Evolutionary conservation across 2,888 invertebrate genomes (phyloP), one percentile per base, ranked within the genome.

Genomic region (Himalopsyche kuldschensis): DNA sequence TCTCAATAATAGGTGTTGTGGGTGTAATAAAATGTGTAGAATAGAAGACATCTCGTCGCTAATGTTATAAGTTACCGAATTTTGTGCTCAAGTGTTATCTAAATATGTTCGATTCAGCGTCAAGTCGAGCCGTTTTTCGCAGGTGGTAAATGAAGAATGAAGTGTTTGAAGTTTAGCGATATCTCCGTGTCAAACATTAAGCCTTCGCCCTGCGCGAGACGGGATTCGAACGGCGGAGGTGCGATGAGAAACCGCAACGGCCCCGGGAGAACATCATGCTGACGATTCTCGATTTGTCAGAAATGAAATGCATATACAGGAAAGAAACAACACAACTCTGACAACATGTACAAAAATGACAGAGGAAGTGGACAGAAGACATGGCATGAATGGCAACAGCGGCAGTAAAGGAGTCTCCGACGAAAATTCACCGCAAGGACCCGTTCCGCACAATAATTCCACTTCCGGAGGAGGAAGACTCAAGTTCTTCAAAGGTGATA

Each of bases 401-500:
- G 92, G 93, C 90, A 92, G 92, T 89, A 92, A 91, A 90, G 90
- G 90, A 89, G 90, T 90, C 85, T 90, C 88, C 88, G 92, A 91
- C 35, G 84, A 84, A 30, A 79, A 69, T 79, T 81, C 84, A n/a
- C 35, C 63, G 47, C 79, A 48, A 89, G 89, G 87, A 89, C 89
- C 89, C 89, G 90, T 89, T 89, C 90, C 87, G 89, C 89, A 87
- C 89, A 89, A 88, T 88, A 89, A 85, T 87, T 89, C 86, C 88
- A 88, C 87, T 88, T 89, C 87, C 89, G 89, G 48, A 48, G 95
- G 95, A 87, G 96, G 96, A 88, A 93, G 95, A 88, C 93, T 96
- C 87, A 95, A 95, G 90, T 96, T 96, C 91, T 96, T 95, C 90
- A 96, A 95, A 93, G 94, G 95, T 94, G 89, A 89, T 46, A 24